Base-by-base conservation (phyloP, 2,797 vertebrate species). In the Channa striata region DNA sequence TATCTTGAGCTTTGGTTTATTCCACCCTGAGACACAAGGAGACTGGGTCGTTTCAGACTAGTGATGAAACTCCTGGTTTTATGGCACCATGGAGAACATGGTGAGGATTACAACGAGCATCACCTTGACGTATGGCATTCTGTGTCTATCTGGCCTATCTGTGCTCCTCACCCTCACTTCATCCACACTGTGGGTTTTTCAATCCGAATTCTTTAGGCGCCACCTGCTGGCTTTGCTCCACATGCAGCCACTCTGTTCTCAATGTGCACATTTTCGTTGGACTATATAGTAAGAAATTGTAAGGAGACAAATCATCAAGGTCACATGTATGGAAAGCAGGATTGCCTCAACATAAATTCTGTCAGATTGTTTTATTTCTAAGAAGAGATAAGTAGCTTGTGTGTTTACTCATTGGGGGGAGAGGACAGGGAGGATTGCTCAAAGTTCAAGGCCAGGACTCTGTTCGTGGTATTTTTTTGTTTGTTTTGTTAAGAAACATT, bases 181-280 rank as follows among this genome's bases (percentile, higher is more conserved):
- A 37, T 46, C 48, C 17, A 2, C 0, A 17, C 47, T 56, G 53
- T 61, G 80, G 19, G 5, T 48, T 34, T 49, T 59, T 12, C n/a
- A 75, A 77, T 48, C 59, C 36, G 30, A 75, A 74, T 79, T 78
- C 67, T 87, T 51, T 59, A 59, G 69, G 88, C 85, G 86, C 92
- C 93, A 84, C 76, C 94, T 94, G 77, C 80, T 93, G 93, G 93
- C 3, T 30, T 46, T 16, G 0, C 17, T 34, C 13, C 59, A n/a
- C n/a, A 16, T 16, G 7, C 43, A 62, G 44, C 23, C 19, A 19
- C 25, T 30, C 6, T 30, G 4, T 30, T 4, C 25, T 30, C 25
- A 30, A 30, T 30, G 25, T 3, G 6, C 25, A 0, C 4, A 30
- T 30, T 30, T 30, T 30, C 25, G 4, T 2, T 30, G 25, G 4